These are phyloP conservation scores for Macrostomum lignano DNA, from an alignment of 1,140 invertebrate genomes.

Conservation along the genomic window DNA sequence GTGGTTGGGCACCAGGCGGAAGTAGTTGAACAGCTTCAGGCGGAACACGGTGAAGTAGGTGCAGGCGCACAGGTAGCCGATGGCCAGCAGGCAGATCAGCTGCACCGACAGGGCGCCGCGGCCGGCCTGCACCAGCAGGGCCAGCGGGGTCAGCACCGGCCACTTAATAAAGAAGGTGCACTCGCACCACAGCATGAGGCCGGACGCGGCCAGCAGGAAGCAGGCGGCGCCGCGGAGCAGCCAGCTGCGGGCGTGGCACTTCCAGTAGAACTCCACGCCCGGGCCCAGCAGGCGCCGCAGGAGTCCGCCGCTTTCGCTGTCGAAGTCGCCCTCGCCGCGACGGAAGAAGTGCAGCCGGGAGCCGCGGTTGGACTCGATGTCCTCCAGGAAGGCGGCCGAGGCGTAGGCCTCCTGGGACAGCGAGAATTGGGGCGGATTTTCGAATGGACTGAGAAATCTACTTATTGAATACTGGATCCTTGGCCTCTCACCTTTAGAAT, in stretches of 20 bases:
- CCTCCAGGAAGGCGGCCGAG: too few relatives aligned
- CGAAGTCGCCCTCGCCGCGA: constrained; percentile 39
- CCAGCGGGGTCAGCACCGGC: constrained; percentile 75
- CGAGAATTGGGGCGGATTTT: too few relatives aligned
- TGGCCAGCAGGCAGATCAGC: constrained; percentile 56
- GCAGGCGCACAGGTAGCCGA: constrained; percentile 78
- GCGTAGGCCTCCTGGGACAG: too few relatives aligned
- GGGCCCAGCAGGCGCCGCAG: too few relatives aligned
- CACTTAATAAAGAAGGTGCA: constrained; percentile 70
- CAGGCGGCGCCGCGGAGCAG: constrained; percentile 43
- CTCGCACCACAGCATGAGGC: constrained; percentile 86
- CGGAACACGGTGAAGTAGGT: constrained; percentile 89
- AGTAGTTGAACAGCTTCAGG: constrained; percentile 74
- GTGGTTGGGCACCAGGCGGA: constrained; percentile 79
- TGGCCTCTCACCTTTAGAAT: too few relatives aligned
- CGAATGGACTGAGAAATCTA: too few relatives aligned
- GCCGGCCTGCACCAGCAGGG: constrained; percentile 18
- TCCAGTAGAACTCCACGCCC: constrained; percentile 97
- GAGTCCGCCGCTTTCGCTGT: too few relatives aligned
- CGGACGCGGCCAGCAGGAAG: constrained; percentile 44
- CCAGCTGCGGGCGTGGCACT: constrained; percentile 46
- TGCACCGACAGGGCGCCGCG: constrained; percentile 10
- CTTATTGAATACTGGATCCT: too few relatives aligned
- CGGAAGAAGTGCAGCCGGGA: constrained; percentile 38
- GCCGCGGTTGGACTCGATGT: constrained; percentile 47